Percentiles rank a stretch among this genome's conserved stretches.
Conservation (phyloP, 2,888 invertebrate genomes). For the Ferdinandea cuprea region DNA sequence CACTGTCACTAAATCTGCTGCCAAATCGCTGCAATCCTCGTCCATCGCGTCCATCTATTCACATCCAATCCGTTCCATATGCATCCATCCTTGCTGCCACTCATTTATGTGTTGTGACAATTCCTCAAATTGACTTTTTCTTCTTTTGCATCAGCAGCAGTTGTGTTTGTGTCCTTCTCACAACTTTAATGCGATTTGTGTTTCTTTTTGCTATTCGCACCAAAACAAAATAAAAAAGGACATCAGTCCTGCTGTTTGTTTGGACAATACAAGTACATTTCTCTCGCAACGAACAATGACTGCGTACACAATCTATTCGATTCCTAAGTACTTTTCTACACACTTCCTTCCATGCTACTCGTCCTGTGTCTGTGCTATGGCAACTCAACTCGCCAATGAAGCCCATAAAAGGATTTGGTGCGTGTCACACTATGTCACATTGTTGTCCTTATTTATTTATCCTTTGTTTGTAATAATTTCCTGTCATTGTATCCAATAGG, state of each 20-base stretch:
- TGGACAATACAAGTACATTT: slow-evolving; percentile 55
- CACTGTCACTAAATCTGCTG: slow-evolving; percentile 66
- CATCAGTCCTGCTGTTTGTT: slow-evolving; percentile 62
- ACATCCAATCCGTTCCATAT: slow-evolving; percentile 49
- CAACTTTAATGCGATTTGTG: slow-evolving; percentile 68
- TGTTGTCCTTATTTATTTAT: slow-evolving; percentile 71
- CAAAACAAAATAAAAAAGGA: slow-evolving; percentile 56
- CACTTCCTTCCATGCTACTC: slow-evolving; percentile 21
- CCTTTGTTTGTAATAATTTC: slow-evolving; percentile 72
- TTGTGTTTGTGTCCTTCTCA: slow-evolving; percentile 42
- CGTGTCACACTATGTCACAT: slow-evolving; percentile 75
- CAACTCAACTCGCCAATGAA: slow-evolving; percentile 74
- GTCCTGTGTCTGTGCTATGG: neutral
- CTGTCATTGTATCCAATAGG: slow-evolving; percentile 67
- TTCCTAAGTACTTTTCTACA: slow-evolving; percentile 29
- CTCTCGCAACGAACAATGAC: slow-evolving; percentile 59
- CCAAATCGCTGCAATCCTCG: slow-evolving; percentile 69
- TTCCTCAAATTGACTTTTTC: slow-evolving; percentile 73
- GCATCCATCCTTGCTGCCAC: slow-evolving; percentile 42
- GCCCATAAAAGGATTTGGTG: slow-evolving; percentile 76
- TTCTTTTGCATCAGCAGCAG: slow-evolving; percentile 33
- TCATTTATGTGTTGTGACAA: slow-evolving; percentile 73
- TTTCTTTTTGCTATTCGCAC: slow-evolving; percentile 39
- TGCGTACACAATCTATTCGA: slow-evolving; percentile 35
- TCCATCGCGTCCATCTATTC: slow-evolving; percentile 66